Conservation (phyloP, 2,888 invertebrate genomes). For the Tridacna crocea region DNA sequence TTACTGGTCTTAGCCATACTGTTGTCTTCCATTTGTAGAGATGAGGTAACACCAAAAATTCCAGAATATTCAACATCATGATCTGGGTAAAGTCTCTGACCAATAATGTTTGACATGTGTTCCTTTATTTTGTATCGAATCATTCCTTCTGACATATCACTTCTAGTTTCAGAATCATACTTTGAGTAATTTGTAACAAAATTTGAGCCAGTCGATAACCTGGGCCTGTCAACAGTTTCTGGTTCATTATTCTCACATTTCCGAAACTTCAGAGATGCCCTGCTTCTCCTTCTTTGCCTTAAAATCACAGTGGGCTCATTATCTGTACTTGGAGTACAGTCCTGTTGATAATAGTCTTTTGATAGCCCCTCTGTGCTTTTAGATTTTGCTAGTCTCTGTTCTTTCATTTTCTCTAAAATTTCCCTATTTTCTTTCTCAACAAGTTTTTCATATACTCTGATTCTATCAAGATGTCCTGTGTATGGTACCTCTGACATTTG, state of each 20-base stretch:
- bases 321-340: neutral
- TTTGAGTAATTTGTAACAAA: conserved; percentile 28
- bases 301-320: neutral
- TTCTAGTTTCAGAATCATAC: conserved; percentile 33
- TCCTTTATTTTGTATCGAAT: conserved; percentile 43
- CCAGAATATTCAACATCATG: conserved; percentile 17
- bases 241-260: neutral
- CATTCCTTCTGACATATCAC: conserved; percentile 43
- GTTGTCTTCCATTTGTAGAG: neutral
- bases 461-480: conserved; percentile 39
- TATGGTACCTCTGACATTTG: neutral
- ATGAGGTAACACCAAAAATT: conserved; percentile 2
- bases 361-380: neutral
- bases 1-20: neutral
- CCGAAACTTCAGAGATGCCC: neutral
- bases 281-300: neutral
- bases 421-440: conserved; percentile 45
- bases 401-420: conserved; percentile 22
- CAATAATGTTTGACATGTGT: conserved; percentile 60
- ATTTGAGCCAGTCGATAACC: neutral
- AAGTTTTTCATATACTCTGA: conserved; percentile 48
- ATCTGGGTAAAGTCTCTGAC: conserved; percentile 35
- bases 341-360: neutral
- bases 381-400: neutral
- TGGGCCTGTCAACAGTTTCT: neutral